A percentile compares a stretch with the other conserved stretches of the same genome.
phyloP scores from a whole-genome alignment of 2,888 invertebrate species.

The Ceriagrion tenellum region DNA sequence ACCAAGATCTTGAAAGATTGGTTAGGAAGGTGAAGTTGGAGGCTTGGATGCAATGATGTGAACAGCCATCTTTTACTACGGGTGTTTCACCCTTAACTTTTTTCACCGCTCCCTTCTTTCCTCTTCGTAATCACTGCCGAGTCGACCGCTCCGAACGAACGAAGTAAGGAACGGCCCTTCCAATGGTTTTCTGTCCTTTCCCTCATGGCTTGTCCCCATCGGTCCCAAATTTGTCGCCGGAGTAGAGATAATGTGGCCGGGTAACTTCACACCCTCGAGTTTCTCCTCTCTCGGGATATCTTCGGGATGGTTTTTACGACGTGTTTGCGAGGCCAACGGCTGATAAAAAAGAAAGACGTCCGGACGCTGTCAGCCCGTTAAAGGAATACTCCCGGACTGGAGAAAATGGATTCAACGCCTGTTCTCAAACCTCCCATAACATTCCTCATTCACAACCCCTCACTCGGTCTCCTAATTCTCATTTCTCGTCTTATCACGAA shows the following conservation, averaged over 20 bases:
- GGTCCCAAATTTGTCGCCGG: conserved; percentile 1
- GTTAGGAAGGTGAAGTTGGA: too few species aligned
- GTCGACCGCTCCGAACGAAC: background rate
- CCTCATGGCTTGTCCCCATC: background rate
- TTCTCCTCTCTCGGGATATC: background rate
- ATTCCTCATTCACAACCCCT: background rate
- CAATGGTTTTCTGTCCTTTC: background rate
- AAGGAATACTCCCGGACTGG: background rate
- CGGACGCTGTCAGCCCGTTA: background rate
- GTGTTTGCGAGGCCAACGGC: background rate
- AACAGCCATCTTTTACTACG: too few species aligned
- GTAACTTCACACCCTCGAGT: background rate
- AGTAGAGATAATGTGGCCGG: background rate
- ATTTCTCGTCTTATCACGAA: background rate
- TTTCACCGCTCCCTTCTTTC: background rate
- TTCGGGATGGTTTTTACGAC: background rate
- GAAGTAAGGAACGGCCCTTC: background rate
- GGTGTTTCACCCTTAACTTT: too few species aligned
- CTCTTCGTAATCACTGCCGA: background rate
- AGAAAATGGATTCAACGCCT: background rate
- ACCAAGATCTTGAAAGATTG: too few species aligned
- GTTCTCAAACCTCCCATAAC: background rate
- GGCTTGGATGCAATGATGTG: too few species aligned
- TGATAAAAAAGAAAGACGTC: background rate
- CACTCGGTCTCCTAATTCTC: background rate